Evolutionary conservation across 2,888 invertebrate genomes (phyloP).

Genomic region (Camptogramma bilineatum): DNA sequence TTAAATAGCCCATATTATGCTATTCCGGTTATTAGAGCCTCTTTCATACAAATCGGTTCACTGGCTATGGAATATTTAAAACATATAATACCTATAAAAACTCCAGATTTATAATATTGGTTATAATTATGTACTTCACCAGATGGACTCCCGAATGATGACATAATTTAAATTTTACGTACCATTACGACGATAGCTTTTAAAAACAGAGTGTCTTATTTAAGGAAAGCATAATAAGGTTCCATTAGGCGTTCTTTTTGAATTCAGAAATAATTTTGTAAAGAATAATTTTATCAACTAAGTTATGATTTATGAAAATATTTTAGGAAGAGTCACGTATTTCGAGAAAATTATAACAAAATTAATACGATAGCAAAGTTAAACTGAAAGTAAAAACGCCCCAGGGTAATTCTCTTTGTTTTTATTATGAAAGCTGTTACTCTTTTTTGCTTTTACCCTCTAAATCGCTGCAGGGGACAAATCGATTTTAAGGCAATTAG

Average conservation of each 20-base stretch:
- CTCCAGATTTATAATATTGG: too few relatives aligned
- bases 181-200: slow-evolving; percentile 29
- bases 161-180: slow-evolving; percentile 41
- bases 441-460: slow-evolving; percentile 2
- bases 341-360: not conserved
- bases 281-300: too few relatives aligned
- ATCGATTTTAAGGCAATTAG: slow-evolving; percentile 11
- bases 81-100: too few relatives aligned
- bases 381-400: slow-evolving; percentile 5
- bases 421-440: slow-evolving; percentile 9
- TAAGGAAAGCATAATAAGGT: slow-evolving; percentile 5
- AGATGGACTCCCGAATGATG: slow-evolving; percentile 32
- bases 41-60: too few relatives aligned
- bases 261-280: too few relatives aligned
- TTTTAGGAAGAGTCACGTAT: too few relatives aligned
- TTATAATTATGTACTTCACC: slow-evolving; percentile 14
- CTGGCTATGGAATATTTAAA: too few relatives aligned
- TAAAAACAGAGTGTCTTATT: slow-evolving; percentile 26
- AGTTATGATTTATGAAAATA: too few relatives aligned
- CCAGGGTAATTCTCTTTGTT: slow-evolving; percentile 7
- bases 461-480: slow-evolving; percentile 3
- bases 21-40: too few relatives aligned
- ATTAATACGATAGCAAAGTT: not conserved
- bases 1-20: too few relatives aligned
- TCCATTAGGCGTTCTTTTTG: not conserved